Evolutionary conservation across 2,888 invertebrate genomes (phyloP).

Genomic region (Harpalus rufipes): DNA sequence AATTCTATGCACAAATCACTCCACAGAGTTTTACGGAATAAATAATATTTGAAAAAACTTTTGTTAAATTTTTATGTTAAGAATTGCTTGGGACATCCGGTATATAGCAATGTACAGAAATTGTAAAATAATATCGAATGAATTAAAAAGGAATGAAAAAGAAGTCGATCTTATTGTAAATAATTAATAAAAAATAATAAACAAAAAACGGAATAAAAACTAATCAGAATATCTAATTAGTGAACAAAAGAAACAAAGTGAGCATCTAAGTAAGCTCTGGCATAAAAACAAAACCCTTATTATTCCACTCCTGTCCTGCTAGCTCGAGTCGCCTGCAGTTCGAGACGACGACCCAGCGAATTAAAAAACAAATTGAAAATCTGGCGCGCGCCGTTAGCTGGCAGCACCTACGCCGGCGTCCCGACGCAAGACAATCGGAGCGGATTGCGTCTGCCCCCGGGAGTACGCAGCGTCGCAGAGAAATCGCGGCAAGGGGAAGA

Average conservation of each 20-base stretch:
- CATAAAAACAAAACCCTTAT: conserved; percentile 23
- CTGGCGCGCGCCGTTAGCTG: conserved; percentile 63
- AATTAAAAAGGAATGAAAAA: background rate
- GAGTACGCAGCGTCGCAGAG: conserved; percentile 40
- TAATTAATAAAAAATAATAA: background rate
- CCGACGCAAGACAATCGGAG: conserved; percentile 61
- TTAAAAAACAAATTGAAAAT: conserved; percentile 67
- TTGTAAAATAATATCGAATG: too few relatives aligned
- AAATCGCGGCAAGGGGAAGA: background rate
- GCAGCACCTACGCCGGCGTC: conserved; percentile 24
- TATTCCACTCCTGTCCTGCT: conserved; percentile 19
- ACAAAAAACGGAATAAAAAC: conserved; percentile 11
- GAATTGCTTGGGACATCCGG: too few relatives aligned
- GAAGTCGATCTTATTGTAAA: background rate
- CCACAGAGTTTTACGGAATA: too few relatives aligned
- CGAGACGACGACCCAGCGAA: conserved; percentile 48
- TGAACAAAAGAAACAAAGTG: conserved; percentile 16
- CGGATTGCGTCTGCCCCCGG: conserved; percentile 64
- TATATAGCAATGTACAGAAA: too few relatives aligned
- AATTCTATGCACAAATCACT: too few relatives aligned
- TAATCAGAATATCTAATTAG: conserved; percentile 39
- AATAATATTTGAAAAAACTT: too few relatives aligned
- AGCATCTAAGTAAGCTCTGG: background rate
- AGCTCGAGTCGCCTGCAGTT: conserved; percentile 55
- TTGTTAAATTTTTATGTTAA: too few relatives aligned